Evolutionary conservation across 2,797 vertebrate species (phyloP).

Genomic region (Chrosomus eos): DNA sequence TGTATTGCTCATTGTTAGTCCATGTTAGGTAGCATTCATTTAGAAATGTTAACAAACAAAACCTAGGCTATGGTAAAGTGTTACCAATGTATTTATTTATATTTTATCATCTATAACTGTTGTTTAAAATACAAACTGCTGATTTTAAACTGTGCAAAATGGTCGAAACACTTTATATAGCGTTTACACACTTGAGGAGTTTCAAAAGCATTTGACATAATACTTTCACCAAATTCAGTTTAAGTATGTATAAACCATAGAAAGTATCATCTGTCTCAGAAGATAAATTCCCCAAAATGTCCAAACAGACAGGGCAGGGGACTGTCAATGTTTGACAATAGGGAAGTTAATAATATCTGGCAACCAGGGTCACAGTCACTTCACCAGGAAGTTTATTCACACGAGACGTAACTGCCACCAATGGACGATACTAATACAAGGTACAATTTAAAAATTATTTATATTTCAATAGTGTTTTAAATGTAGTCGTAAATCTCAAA

Average conservation of each 20-base stretch:
- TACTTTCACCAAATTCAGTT: not conserved
- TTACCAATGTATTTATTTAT: not conserved
- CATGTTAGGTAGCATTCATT: no score
- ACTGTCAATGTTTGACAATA: not conserved
- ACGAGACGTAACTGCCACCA: constrained; percentile 13
- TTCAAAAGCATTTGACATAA: no score
- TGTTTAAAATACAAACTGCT: not conserved
- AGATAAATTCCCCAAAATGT: not conserved
- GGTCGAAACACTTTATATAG: not conserved
- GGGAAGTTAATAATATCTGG: constrained; percentile 21
- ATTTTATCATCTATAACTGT: not conserved
- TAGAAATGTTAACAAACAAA: no score
- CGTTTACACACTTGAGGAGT: not conserved
- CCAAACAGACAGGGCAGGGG: not conserved
- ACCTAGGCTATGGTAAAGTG: no score
- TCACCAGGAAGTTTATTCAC: constrained; percentile 33
- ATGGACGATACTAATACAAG: constrained; percentile 17
- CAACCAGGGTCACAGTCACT: constrained; percentile 6
- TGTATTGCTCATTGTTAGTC: no score
- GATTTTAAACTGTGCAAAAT: not conserved
- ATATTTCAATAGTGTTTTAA: not conserved
- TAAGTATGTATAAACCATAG: not conserved
- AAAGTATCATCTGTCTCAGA: not conserved
- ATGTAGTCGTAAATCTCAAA: not conserved
- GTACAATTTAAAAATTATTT: not conserved